Evolutionary conservation across 2,113 vertebrate species (phyloP), one percentile per base, ranked within the genome.

Genomic region (Xiphophorus maculatus): DNA sequence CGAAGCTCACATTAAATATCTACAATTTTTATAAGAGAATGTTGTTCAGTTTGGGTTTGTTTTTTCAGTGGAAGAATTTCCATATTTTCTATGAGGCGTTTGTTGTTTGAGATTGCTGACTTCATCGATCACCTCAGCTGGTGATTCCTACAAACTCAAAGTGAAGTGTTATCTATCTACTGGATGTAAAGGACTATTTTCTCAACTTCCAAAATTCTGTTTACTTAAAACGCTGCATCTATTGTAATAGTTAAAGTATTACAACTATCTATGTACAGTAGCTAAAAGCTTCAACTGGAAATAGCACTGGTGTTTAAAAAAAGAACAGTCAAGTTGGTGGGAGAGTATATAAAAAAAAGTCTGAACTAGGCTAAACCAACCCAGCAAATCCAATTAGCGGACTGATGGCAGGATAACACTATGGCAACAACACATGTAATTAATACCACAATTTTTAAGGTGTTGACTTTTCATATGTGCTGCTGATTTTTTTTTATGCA

Each of bases 331-430:
- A 54, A 54, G 17, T 54, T 54, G 15, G 15, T 54, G 19, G 48
- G 48, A 33, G 4, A 33, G 4, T 33, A 17, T 40, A 19, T 32
- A 51, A 40, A 79, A 22, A 22, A 63, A 64, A 29, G 29, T 68
- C 40, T 71, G 66, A 48, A 76, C 61, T n/a, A 7, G 70, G 35
- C 60, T 63, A 25, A 51, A 63, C 1, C 65, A 74, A 82, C 62
- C 51, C 71, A 78, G 73, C n/a, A 25, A 42, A 51, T 80, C 27
- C 64, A 77, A 82, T 82, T 73, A 69, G 60, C 61, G 44, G 69
- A 72, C 32, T 22, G 28, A 42, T 15, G 48, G 27, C 33, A 62
- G 60, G 74, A 76, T 32, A 71, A 68, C 40, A 66, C 65, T 73
- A 42, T 40, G 33, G 22, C 65, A 77, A 42, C 25, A 72, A 66